Percentiles rank a stretch among this genome's conserved stretches.
phyloP scores from a whole-genome alignment of 2,797 vertebrate genomes.

The Rhabdomys pumilio region DNA sequence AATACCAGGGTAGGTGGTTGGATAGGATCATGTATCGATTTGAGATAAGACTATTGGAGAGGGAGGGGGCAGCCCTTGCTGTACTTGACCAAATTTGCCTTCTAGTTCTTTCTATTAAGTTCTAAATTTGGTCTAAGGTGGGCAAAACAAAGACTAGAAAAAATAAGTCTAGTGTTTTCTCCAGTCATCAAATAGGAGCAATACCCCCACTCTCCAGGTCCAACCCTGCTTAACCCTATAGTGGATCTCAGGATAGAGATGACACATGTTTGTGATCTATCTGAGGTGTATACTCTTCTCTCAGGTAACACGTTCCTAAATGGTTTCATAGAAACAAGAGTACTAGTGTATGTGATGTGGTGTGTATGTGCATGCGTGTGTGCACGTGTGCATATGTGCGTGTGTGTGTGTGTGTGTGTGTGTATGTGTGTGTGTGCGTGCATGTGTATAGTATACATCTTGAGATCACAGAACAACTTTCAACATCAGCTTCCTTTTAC shows the following conservation, averaged over 20 bases:
- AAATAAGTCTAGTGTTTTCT: background rate
- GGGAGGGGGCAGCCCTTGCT: background rate
- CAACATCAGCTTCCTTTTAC: background rate
- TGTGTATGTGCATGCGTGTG: too few relatives aligned
- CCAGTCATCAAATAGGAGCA: background rate
- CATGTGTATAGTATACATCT: accelerated
- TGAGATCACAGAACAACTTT: background rate
- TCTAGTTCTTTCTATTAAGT: background rate
- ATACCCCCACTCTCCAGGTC: background rate
- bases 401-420: background rate
- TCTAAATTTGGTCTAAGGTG: constrained; percentile 30
- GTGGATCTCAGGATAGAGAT: background rate
- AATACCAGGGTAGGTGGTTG: background rate
- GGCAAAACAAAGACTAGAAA: constrained; percentile 14
- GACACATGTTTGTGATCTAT: background rate
- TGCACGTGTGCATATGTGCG: background rate
- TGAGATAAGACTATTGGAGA: background rate
- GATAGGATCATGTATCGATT: background rate
- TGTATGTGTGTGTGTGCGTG: too few relatives aligned
- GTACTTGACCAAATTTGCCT: background rate
- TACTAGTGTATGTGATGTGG: background rate
- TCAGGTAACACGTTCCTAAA: background rate
- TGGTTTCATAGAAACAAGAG: background rate
- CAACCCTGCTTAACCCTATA: background rate
- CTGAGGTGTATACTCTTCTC: background rate